Percentiles rank a stretch among this genome's conserved stretches.
Conservation (phyloP, 2,113 vertebrate species). For the Micronycteris hirsuta region DNA sequence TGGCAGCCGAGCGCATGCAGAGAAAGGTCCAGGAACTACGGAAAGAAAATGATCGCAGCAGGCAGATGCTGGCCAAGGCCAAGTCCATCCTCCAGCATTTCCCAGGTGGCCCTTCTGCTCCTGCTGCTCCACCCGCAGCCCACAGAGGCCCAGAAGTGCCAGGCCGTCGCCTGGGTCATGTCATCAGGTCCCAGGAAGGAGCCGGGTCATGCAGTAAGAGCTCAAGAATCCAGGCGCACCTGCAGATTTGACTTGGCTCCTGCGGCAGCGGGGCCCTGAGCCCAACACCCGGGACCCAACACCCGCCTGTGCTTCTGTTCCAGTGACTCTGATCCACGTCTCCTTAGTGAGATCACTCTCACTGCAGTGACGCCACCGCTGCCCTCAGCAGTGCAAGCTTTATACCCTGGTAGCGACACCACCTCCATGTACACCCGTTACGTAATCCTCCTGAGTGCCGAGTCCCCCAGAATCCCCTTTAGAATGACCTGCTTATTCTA, state of each 20-base stretch:
- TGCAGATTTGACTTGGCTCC: not conserved
- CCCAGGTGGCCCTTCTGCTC: too few relatives aligned
- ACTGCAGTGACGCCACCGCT: rapidly evolving
- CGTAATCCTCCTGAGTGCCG: rapidly evolving
- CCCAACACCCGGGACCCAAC: not conserved
- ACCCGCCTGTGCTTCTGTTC: not conserved
- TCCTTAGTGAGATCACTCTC: not conserved
- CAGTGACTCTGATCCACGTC: not conserved
- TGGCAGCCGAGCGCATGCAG: rapidly evolving
- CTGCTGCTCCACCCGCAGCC: not conserved
- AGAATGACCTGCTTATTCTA: too few relatives aligned
- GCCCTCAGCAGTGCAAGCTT: not conserved
- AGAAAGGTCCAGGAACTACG: not conserved
- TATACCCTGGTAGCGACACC: rapidly evolving
- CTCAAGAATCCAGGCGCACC: not conserved
- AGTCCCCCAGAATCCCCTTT: not conserved
- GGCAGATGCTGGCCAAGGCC: not conserved
- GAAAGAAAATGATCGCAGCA: rapidly evolving
- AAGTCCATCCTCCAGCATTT: not conserved
- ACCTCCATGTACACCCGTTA: rapidly evolving
- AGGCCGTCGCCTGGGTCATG: too few relatives aligned
- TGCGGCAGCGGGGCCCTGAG: rapidly evolving
- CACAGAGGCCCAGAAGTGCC: too few relatives aligned
- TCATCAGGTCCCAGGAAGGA: not conserved
- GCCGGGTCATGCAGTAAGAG: rapidly evolving